Base-by-base conservation (phyloP, 1,140 invertebrate genomes). In the Holcopasites calliopsidis region DNA sequence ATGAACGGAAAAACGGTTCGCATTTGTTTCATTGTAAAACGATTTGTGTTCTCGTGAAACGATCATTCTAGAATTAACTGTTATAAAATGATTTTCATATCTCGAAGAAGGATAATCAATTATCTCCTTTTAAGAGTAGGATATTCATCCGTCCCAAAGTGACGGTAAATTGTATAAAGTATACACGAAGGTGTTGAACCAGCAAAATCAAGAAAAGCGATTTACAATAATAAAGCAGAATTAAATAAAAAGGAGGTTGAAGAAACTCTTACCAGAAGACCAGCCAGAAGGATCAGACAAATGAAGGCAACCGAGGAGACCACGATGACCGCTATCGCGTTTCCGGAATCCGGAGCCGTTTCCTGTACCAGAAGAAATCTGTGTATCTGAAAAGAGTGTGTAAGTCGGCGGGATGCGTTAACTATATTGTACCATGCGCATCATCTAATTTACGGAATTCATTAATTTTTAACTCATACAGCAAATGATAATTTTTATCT, bases 211-310 rank as follows among this genome's bases (percentile, higher is more conserved):
- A 62, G 28, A 2, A 4, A 62, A 38, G 33, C 13, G 1, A 13
- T n/a, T 55, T 16, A 10, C n/a, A n/a, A n/a, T n/a, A n/a, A n/a
- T n/a, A n/a, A n/a, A n/a, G n/a, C n/a, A n/a, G n/a, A n/a, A n/a
- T n/a, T n/a, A n/a, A n/a, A n/a, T n/a, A n/a, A n/a, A 28, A 23
- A 31, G 35, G 23, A 38, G 16, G n/a, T 44, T 7, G 23, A 28
- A 33, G 13, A 49, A 54, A 76, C 49, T 88, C 92, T 93, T 92
- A 95, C 94, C 91, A 96, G 88, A 57, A 96, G 92, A 23, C 93
- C 93, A 33, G 94, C 94, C 13, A 96, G 83, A 11, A 95, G 87
- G 40, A 95, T 85, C 18, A 95, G 88, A 78, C 92, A 93, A 49
- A 92, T 87, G 35, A 92, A 91, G 26, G 91, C 93, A 23, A 93